Base-by-base conservation (phyloP, 2,113 vertebrate species). In the Bolborhynchus lineola region DNA sequence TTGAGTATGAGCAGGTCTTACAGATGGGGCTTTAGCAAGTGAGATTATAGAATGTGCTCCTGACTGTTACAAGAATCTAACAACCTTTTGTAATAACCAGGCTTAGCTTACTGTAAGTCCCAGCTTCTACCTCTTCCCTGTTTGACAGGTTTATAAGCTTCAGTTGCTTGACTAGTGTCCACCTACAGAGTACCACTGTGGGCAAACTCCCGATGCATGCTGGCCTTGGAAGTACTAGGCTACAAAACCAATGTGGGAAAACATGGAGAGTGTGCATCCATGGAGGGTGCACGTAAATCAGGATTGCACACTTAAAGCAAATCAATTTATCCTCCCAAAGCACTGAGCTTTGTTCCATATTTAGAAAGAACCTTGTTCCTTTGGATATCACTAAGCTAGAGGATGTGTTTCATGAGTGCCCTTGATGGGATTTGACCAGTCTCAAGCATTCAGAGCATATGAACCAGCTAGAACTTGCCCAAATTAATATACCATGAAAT, bases 1-100 rank as follows among this genome's bases (percentile, higher is more conserved):
- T 60, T 82, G 65, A 29, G 19, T n/a, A 15, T 53, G 65, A 96
- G 42, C 26, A 96, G 63, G 29, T 60, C 17, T 88, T 77, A 95
- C 82, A 64, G 57, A 75, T 49, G 25, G 39, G 74, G 63, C 62
- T 50, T 86, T 67, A 83, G 42, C 8, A 83, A 3, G 0, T 35
- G 33, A 65, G 31, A 31, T 24, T 60, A 17, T 41, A 44, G 53
- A 47, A 31, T 59, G 63, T 83, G 31, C 71, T 85, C n/a, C 59
- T 93, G 31, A 65, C 79, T 39, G 64, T 77, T 95, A 85, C 82
- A 77, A 85, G 65, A 33, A 55, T 79, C 33, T 75, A 77, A 62
- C 7, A 67, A 15, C 11, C 37, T 57, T 41, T 39, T 72, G 21
- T 28, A 82, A 62, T 42, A 53, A 67, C 12, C 1, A 2, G 42